These are phyloP conservation scores for Procapra przewalskii DNA, from an alignment of 2,113 vertebrate genomes.

Conservation along the genomic window DNA sequence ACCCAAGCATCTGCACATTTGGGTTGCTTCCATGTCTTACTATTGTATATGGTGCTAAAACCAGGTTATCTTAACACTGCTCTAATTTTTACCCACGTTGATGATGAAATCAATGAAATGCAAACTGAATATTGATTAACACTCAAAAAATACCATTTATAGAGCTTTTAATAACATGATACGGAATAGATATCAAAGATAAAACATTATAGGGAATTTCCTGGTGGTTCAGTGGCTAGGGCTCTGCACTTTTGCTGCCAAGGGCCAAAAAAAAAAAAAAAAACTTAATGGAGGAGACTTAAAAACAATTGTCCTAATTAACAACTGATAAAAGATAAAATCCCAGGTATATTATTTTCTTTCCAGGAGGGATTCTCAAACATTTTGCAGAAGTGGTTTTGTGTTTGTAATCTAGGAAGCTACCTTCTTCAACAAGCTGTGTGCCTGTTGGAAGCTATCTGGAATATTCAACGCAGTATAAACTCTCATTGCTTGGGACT, in stretches of 20 bases:
- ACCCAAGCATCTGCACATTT: not conserved
- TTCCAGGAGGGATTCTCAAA: not conserved
- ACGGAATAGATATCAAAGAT: not conserved
- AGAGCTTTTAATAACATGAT: not conserved
- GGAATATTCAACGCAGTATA: not conserved
- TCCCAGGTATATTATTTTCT: not conserved
- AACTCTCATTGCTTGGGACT: not conserved
- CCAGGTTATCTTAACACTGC: not conserved
- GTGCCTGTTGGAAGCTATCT: not conserved
- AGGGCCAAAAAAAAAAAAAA: not conserved
- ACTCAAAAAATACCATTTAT: not conserved
- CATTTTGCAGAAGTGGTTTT: not conserved
- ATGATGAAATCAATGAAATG: not conserved
- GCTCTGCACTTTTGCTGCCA: not conserved
- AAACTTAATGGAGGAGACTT: not conserved
- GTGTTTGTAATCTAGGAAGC: not conserved
- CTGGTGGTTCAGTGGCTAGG: not conserved
- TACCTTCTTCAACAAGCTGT: not conserved
- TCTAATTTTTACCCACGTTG: not conserved
- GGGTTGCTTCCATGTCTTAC: not conserved
- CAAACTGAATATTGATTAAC: not conserved
- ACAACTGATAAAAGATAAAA: not conserved
- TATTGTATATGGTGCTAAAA: not conserved
- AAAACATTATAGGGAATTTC: not conserved
- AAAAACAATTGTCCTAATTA: slow-evolving; percentile 1